Percentiles rank a stretch among this genome's conserved stretches.
These are phyloP conservation scores for Lycia hirtaria DNA, from an alignment of 2,888 invertebrate species.

Conservation along the genomic window DNA sequence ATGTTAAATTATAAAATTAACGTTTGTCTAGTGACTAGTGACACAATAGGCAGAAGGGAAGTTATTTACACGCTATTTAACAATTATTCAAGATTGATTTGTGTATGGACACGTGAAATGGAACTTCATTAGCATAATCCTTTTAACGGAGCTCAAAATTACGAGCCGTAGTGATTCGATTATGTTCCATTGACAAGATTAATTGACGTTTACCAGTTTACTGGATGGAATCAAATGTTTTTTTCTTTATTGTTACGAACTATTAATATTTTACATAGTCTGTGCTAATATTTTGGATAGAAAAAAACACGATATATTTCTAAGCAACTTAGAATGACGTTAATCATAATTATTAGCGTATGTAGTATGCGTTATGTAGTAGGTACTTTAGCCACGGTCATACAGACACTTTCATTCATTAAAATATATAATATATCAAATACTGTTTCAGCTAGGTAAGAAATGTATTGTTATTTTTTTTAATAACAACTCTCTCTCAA, in stretches of 20 bases:
- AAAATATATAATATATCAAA: no score
- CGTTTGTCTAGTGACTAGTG: slow-evolving; percentile 62
- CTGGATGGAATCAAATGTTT: not conserved
- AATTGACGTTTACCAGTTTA: slow-evolving; percentile 27
- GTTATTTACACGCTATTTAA: slow-evolving; percentile 80
- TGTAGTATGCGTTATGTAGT: no score
- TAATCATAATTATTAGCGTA: no score
- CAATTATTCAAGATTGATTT: slow-evolving; percentile 72
- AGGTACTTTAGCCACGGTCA: no score
- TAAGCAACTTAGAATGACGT: no score
- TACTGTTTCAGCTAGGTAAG: no score
- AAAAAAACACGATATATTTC: no score
- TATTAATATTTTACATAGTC: not conserved
- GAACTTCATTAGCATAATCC: slow-evolving; percentile 73
- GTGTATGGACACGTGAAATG: slow-evolving; percentile 70
- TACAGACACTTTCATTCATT: no score
- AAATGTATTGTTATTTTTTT: no score
- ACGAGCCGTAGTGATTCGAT: slow-evolving; percentile 57
- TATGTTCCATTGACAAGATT: slow-evolving; percentile 45
- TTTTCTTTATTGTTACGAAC: not conserved
- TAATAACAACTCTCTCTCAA: no score
- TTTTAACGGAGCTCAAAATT: slow-evolving; percentile 58
- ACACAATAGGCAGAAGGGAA: slow-evolving; percentile 63
- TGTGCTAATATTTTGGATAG: not conserved
- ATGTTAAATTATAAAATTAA: slow-evolving; percentile 71